Percentiles rank a stretch among this genome's conserved stretches.
Conservation (phyloP, 2,888 invertebrate species). For the Aphrophora alni region DNA sequence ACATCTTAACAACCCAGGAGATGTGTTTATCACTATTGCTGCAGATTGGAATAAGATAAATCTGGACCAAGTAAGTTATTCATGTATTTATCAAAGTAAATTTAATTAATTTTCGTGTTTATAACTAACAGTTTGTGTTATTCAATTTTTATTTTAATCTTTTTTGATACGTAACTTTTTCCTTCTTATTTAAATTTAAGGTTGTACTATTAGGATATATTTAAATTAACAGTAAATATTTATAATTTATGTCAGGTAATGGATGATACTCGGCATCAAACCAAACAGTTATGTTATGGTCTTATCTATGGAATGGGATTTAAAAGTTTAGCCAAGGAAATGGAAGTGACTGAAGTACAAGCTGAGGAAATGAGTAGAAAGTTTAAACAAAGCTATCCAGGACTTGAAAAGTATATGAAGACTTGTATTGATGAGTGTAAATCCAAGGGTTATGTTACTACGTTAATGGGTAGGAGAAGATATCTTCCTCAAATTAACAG, state of each 20-base stretch:
- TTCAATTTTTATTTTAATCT: no score
- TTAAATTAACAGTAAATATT: no score
- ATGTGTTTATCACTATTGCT: slow-evolving; percentile 87
- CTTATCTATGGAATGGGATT: slow-evolving; percentile 97
- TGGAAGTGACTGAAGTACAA: slow-evolving; percentile 79
- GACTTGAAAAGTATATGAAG: slow-evolving; percentile 62
- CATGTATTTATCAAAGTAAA: slow-evolving; percentile 20
- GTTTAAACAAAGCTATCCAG: slow-evolving; percentile 80
- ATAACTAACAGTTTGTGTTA: no score
- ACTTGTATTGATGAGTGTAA: slow-evolving; percentile 69
- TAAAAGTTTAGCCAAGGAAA: slow-evolving; percentile 77
- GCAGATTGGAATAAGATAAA: slow-evolving; percentile 79
- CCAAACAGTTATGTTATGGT: slow-evolving; percentile 94
- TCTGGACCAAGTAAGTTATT: slow-evolving; percentile 63
- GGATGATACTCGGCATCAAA: slow-evolving; percentile 78
- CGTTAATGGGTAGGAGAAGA: slow-evolving; percentile 79
- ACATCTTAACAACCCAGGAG: slow-evolving; percentile 62
- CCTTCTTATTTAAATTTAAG: no score
- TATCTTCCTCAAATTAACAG: slow-evolving; percentile 78
- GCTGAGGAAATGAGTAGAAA: slow-evolving; percentile 78
- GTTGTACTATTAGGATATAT: no score
- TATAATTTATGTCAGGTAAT: slow-evolving; percentile 69
- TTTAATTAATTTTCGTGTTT: no score
- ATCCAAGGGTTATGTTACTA: slow-evolving; percentile 79
- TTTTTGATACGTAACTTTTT: no score